These are phyloP conservation scores for Coracopsis vasa DNA, from an alignment of 2,113 vertebrate genomes.

Conservation along the genomic window DNA sequence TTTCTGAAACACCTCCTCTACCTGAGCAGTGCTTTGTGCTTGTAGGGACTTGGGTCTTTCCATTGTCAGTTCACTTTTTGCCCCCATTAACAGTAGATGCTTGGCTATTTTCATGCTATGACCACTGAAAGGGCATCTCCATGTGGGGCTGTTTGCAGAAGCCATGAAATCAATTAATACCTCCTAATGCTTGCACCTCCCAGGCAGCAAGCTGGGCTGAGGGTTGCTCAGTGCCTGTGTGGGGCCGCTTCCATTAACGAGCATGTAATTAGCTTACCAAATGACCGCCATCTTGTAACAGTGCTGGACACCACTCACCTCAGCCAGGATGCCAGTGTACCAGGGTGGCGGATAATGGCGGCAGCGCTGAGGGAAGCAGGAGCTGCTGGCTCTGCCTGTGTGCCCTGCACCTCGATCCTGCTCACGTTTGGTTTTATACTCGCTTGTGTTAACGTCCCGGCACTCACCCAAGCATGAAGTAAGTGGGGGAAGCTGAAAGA, in stretches of 20 bases:
- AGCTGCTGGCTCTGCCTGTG: accelerated
- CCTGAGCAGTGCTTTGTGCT: neutral
- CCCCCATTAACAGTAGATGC: neutral
- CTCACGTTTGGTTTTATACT: accelerated
- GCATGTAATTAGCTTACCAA: accelerated
- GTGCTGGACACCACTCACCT: neutral
- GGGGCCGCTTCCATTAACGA: neutral
- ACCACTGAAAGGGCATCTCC: neutral
- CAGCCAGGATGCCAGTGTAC: neutral
- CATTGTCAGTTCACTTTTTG: neutral
- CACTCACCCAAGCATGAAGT: neutral
- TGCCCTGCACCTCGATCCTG: accelerated
- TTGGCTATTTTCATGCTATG: neutral
- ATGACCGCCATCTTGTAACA: neutral
- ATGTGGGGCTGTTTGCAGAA: neutral
- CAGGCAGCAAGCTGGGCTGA: accelerated
- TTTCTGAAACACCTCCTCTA: accelerated
- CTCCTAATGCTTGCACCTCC: neutral
- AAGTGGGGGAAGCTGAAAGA: neutral
- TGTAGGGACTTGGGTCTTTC: neutral
- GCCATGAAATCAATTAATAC: neutral
- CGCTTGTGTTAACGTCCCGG: accelerated
- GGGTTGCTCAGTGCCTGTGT: neutral
- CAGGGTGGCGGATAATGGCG: accelerated
- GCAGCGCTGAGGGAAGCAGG: accelerated